Evolutionary conservation across 2,888 invertebrate genomes (phyloP).

Genomic region (Pocota personata): DNA sequence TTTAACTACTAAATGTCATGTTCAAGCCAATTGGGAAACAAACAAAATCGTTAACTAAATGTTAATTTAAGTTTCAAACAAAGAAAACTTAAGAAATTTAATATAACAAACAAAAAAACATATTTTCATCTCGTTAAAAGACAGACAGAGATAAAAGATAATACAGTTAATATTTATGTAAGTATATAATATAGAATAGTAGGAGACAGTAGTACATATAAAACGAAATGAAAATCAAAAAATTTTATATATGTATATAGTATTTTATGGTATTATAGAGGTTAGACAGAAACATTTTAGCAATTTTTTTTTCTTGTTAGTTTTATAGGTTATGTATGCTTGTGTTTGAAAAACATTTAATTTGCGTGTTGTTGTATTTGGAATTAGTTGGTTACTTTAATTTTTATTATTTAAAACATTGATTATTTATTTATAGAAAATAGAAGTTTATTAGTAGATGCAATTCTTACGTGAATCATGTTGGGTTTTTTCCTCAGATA

Average conservation of each 20-base stretch:
- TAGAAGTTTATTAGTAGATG: conserved; percentile 63
- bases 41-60: conserved; percentile 10
- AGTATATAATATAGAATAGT: conserved; percentile 28
- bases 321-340: conserved; percentile 66
- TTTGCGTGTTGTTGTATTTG: conserved; percentile 68
- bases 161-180: conserved; percentile 61
- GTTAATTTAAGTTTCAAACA: not conserved
- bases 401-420: conserved; percentile 60
- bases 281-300: conserved; percentile 55
- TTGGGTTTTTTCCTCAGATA: conserved; percentile 90
- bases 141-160: conserved; percentile 63
- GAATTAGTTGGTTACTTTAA: conserved; percentile 37
- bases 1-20: conserved; percentile 51
- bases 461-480: conserved; percentile 91
- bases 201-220: conserved; percentile 42
- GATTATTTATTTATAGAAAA: conserved; percentile 67
- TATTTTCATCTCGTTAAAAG: conserved; percentile 47
- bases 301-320: conserved; percentile 65
- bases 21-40: conserved; percentile 56
- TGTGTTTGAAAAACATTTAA: conserved; percentile 70
- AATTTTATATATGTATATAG: conserved; percentile 16
- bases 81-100: conserved; percentile 1
- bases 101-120: not conserved
- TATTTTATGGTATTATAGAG: conserved; percentile 40
- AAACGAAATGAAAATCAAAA: conserved; percentile 38